A percentile compares a stretch with the other conserved stretches of the same genome.
Evolutionary conservation across 2,113 vertebrate species (phyloP).

Genomic region (Cyanocitta stelleri): DNA sequence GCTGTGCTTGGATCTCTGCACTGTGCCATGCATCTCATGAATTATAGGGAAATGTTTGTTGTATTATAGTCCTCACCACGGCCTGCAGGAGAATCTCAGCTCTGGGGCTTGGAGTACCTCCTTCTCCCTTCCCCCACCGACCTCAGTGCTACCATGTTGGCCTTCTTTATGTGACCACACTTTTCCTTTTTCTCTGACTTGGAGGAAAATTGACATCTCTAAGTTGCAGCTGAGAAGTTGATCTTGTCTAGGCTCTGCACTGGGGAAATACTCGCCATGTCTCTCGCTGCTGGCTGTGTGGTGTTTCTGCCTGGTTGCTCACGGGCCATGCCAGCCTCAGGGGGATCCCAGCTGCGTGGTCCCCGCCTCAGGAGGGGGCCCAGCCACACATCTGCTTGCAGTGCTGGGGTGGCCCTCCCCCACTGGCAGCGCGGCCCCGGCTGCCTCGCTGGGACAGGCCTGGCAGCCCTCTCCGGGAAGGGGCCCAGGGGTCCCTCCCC

Average conservation of each 20-base stretch:
- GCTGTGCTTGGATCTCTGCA: not conserved
- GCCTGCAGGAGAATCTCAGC: not conserved
- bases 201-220: not conserved
- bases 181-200: not conserved
- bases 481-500: not conserved
- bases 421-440: fast-evolving
- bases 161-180: too few relatives aligned
- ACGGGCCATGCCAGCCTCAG: fast-evolving
- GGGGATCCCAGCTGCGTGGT: fast-evolving
- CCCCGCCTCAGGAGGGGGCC: not conserved
- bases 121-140: not conserved
- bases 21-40: not conserved
- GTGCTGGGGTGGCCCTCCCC: too few relatives aligned
- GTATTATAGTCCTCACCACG: not conserved
- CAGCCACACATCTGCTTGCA: fast-evolving
- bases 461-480: not conserved
- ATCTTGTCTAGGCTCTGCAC: not conserved
- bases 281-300: not conserved
- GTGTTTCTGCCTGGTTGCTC: not conserved
- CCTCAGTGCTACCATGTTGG: not conserved
- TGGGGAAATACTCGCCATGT: not conserved
- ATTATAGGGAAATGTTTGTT: not conserved
- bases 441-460: not conserved
- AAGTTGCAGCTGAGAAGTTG: not conserved
- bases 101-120: not conserved